Evolutionary conservation across 2,888 invertebrate genomes (phyloP), one percentile per base, ranked within the genome.

Genomic region (Cephus pulcher): DNA sequence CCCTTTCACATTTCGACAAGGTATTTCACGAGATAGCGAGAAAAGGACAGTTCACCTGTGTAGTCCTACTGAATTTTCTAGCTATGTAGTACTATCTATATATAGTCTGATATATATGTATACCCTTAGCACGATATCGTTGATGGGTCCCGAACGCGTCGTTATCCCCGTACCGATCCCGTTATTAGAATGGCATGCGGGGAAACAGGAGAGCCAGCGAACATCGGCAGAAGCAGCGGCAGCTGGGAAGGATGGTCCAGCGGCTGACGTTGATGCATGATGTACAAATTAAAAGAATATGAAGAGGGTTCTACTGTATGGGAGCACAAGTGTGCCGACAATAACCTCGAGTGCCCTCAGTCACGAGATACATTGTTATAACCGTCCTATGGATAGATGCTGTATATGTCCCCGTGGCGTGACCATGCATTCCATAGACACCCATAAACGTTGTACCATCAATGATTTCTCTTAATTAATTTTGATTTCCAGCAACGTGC

Each of bases 131-230:
- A 56, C 56, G 23, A 56, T 56, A 56, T 56, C 56, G 56, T 56
- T 56, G 56, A 56, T 56, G 23, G 71, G 34, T 71, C 71, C 34
- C 12, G 71, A 71, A 71, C 30, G 71, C 34, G 12, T 71, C 71
- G 34, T 71, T 71, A 71, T 34, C 34, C 71, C 71, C 32, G 33
- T 71, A 12, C 70, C 71, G 81, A 83, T 86, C 86, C 87, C 86
- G 86, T 87, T 87, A 87, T 86, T 84, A 86, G 85, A 81, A 86
- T 85, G 84, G 83, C 82, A 87, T 82, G 83, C 84, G 81, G 81
- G 79, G 83, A 77, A 78, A 80, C 86, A 80, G 83, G 83, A 81
- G 81, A 75, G 71, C 33, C 33, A 71, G 71, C 33, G 1, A 71
- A 81, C 81, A 81, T 82, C 81, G 79, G 40, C 76, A 75, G 74